Base-by-base conservation (phyloP, 2,113 vertebrate species). In the Eleginops maclovinus region DNA sequence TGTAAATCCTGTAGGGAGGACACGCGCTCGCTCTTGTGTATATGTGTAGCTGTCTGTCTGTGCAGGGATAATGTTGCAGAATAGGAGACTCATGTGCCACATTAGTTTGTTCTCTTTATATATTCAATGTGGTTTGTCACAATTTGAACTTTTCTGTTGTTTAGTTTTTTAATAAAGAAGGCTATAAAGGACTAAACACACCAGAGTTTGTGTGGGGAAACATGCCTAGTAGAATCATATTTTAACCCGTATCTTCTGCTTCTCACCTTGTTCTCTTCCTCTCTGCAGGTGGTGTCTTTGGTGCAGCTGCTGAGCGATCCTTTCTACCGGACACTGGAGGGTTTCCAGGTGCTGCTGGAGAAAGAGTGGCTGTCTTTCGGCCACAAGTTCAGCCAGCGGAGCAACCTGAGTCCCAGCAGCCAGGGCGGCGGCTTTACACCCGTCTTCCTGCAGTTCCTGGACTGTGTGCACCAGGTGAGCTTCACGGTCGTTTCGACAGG, bases 311-410 rank as follows among this genome's bases (percentile, higher is more conserved):
- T 99, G 55, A 96, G 98, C 43, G 98, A 99, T 81, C 97, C 97
- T 1, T 99, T 98, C 93, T 99, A 99, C 89, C 95, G 98, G 78
- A 99, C 98, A 0, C 93, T 99, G 68, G 98, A 98, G 91, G 98
- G 98, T 17, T 99, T 99, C 93, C 96, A 96, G 87, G 96, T 97
- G 94, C 92, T 99, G 86, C 93, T 99, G 46, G 97, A 99, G 90
- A 99, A 99, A 75, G 98, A 99, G 26, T 99, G 98, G 98, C 94
- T 99, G 51, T 99, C 98, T 3, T 99, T 99, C 8, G 97, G 98
- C 47, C 97, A 99, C 88, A 98, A 98, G 72, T 99, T 99, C 95
- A 97, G 95, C 91, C 98, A 99, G 24, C 95, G 98, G 43, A 96
- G 97, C 91, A 97, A 94, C 83, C 93, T 99, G 88, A 96, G 95